phyloP scores from a whole-genome alignment of 2,113 vertebrate genomes.

The Anas platyrhynchos region DNA sequence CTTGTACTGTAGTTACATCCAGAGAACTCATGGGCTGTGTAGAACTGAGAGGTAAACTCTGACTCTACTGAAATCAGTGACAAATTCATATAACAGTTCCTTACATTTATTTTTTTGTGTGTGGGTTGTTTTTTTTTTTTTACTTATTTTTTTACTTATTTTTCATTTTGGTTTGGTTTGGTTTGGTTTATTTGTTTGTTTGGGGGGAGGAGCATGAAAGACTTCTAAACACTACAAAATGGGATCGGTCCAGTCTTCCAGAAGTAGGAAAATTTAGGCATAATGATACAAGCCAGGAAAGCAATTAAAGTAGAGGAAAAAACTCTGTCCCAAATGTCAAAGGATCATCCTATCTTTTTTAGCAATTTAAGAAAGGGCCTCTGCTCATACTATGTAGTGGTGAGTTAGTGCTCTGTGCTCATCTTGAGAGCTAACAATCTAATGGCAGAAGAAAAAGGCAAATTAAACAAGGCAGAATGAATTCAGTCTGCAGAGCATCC shows the following conservation, averaged over 20 bases:
- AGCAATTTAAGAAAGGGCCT: neutral
- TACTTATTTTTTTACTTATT: no score
- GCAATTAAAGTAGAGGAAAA: slow-evolving; percentile 2
- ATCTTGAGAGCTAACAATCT: neutral
- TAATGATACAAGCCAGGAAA: neutral
- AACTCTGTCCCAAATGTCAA: neutral
- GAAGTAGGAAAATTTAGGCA: neutral
- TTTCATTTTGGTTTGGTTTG: neutral
- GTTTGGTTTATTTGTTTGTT: neutral
- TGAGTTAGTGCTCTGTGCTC: neutral
- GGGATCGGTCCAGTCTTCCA: neutral
- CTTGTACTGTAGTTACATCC: neutral
- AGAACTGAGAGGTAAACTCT: neutral
- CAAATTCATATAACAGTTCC: neutral
- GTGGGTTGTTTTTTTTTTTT: no score
- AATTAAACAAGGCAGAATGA: slow-evolving; percentile 53
- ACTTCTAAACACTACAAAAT: neutral
- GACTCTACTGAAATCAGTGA: neutral
- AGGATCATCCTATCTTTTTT: neutral
- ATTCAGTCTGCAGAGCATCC: slow-evolving; percentile 31
- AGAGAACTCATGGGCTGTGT: neutral
- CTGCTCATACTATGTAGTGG: neutral
- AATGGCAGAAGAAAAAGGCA: slow-evolving; percentile 20
- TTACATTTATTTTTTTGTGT: neutral
- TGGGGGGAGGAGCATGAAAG: neutral